A percentile compares a stretch with the other conserved stretches of the same genome.
These are phyloP conservation scores for Sclerodermus sp. DNA, from an alignment of 2,888 invertebrate species.

Conservation along the genomic window DNA sequence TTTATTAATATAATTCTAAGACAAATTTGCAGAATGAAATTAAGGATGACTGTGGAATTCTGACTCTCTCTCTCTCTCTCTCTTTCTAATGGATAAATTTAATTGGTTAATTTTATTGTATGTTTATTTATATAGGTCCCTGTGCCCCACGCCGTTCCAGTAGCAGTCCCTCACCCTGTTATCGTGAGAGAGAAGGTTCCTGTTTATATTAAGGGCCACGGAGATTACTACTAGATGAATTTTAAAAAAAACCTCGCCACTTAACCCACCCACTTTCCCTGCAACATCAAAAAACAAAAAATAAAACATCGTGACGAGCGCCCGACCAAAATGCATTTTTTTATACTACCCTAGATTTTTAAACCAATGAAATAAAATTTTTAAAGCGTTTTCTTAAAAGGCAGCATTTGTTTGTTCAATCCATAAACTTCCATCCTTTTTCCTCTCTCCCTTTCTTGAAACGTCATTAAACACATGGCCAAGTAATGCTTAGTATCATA, in stretches of 20 bases:
- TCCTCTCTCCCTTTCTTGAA: too few species aligned
- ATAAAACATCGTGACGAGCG: constrained; percentile 36
- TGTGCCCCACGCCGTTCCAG: constrained; percentile 59
- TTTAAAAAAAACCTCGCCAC: constrained; percentile 2
- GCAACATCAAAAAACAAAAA: constrained; percentile 27
- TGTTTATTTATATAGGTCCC: too few species aligned
- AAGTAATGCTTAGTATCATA: neutral
- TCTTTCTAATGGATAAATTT: constrained; percentile 9
- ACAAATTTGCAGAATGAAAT: too few species aligned
- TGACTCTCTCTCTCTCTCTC: constrained; percentile 9
- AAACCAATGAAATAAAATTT: constrained; percentile 46
- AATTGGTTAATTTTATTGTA: too few species aligned
- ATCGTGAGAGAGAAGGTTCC: constrained; percentile 57
- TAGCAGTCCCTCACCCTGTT: constrained; percentile 65
- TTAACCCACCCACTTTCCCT: neutral
- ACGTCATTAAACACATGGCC: too few species aligned
- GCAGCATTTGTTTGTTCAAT: too few species aligned
- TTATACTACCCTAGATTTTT: constrained; percentile 28
- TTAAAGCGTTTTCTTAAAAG: constrained; percentile 22
- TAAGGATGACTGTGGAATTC: too few species aligned
- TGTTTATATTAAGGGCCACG: constrained; percentile 42
- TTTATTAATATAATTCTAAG: too few species aligned
- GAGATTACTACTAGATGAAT: constrained; percentile 28
- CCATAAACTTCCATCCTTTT: too few species aligned
- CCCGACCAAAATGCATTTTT: constrained; percentile 37